Evolutionary conservation across 2,888 invertebrate species (phyloP).

Genomic region (Trachelus tabidus): DNA sequence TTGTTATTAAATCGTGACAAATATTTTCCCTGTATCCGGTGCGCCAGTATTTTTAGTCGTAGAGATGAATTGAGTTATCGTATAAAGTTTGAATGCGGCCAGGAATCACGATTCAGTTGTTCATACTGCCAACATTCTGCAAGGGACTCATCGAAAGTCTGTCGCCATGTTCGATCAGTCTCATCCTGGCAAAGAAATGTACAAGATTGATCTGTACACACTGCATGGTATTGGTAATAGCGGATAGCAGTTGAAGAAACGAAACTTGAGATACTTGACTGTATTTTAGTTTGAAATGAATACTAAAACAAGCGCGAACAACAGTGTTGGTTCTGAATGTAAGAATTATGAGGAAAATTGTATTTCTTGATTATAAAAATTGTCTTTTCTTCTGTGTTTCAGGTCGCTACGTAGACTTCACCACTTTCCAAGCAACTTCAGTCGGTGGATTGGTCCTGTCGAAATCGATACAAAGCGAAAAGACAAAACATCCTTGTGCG

Average conservation of each 20-base stretch:
- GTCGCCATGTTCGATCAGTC: slow-evolving; percentile 11
- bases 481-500: slow-evolving; percentile 26
- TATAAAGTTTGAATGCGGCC: slow-evolving; percentile 26
- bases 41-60: slow-evolving; percentile 13
- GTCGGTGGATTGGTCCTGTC: background rate
- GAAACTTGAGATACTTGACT: background rate
- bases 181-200: background rate
- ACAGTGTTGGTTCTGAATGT: background rate
- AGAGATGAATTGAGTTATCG: slow-evolving; percentile 11
- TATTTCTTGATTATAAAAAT: background rate
- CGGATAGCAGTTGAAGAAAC: background rate
- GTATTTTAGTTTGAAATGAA: background rate
- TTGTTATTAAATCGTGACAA: background rate
- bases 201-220: background rate
- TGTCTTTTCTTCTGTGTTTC: background rate
- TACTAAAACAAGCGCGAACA: background rate
- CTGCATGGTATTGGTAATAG: background rate
- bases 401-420: background rate
- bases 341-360: background rate
- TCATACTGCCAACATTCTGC: slow-evolving; percentile 20
- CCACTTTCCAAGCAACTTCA: background rate
- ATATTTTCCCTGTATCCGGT: slow-evolving; percentile 38
- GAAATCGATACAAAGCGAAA: background rate
- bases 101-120: slow-evolving; percentile 32
- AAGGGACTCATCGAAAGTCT: slow-evolving; percentile 21